Evolutionary conservation across 2,888 invertebrate genomes (phyloP).

Genomic region (Bembecia ichneumoniformis): DNA sequence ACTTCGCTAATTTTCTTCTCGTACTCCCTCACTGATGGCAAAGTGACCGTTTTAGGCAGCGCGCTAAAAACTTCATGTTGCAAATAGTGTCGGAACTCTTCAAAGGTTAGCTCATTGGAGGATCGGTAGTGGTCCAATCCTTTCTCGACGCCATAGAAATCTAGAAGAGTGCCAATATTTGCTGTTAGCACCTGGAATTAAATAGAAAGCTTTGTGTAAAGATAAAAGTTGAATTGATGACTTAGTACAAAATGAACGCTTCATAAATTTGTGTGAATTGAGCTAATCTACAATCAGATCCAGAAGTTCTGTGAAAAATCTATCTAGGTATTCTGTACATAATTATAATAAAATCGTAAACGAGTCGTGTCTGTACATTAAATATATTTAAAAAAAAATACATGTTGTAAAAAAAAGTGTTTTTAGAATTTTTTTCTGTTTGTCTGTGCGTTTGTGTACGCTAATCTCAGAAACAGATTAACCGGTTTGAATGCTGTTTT

Average conservation of each 20-base stretch:
- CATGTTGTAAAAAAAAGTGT: too few species aligned
- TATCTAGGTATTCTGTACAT: too few species aligned
- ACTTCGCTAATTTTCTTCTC: slow-evolving; percentile 81
- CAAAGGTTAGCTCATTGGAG: slow-evolving; percentile 78
- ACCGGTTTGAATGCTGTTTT: too few species aligned
- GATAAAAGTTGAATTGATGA: neutral
- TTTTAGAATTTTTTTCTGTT: too few species aligned
- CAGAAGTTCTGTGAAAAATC: too few species aligned
- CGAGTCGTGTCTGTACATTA: too few species aligned
- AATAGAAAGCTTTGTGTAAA: neutral
- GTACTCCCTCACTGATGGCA: slow-evolving; percentile 71
- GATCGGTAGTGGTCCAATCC: slow-evolving; percentile 84
- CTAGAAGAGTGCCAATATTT: slow-evolving; percentile 83
- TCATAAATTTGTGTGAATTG: neutral
- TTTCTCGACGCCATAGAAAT: slow-evolving; percentile 83
- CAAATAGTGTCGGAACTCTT: slow-evolving; percentile 82
- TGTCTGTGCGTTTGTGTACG: too few species aligned
- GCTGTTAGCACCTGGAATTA: slow-evolving; percentile 81
- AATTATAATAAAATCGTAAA: too few species aligned
- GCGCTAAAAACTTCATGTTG: slow-evolving; percentile 82
- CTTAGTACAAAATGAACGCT: neutral
- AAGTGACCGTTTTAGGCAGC: slow-evolving; percentile 72
- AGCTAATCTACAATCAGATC: too few species aligned
- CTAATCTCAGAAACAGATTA: too few species aligned
- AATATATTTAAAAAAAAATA: too few species aligned